Evolutionary conservation across 2,113 vertebrate species (phyloP), one percentile per base, ranked within the genome.

Genomic region (Melanocharis versteri): DNA sequence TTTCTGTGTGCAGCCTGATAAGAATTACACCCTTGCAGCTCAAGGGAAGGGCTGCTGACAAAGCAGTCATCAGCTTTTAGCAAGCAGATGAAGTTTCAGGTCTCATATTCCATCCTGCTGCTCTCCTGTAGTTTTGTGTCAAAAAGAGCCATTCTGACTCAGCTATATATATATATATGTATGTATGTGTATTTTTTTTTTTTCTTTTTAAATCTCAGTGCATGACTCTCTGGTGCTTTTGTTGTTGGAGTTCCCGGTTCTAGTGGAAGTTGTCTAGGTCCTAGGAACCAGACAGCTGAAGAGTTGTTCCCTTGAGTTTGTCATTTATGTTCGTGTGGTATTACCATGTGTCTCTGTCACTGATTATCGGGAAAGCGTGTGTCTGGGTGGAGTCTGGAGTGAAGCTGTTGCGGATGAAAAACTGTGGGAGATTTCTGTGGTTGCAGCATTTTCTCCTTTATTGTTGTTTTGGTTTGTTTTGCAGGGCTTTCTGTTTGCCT

Each of bases 341-440:
- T 60, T 71, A 23, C 40, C 51, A 2, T 48, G 56, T 22, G 23
- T 73, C 15, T 61, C 58, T 73, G 30, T 62, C 62, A 31, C 2
- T 66, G 79, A 83, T 66, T 73, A 33, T 56, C 0, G 0, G 30
- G 20, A 83, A 73, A 70, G 24, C 0, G 0, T 6, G 2, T 56
- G 22, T 73, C 81, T 70, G 71, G 54, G 47, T 90, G 85, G 64
- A 96, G 45, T 75, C 71, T 56, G 33, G 45, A 88, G 30, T 91
- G 58, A 90, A 80, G 58, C 87, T 77, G 9, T 54, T 85, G 64
- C 13, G 11, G 27, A 56, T 0, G 2, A 13, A 95, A 83, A 92
- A 47, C 35, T 37, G 47, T 72, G 44, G 37, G 62, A 57, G 11
- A 53, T 76, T 35, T 70, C 26, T 78, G 28, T 66, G 31, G 20